Evolutionary conservation across 2,888 invertebrate genomes (phyloP).

Genomic region (Frankliniella fusca): DNA sequence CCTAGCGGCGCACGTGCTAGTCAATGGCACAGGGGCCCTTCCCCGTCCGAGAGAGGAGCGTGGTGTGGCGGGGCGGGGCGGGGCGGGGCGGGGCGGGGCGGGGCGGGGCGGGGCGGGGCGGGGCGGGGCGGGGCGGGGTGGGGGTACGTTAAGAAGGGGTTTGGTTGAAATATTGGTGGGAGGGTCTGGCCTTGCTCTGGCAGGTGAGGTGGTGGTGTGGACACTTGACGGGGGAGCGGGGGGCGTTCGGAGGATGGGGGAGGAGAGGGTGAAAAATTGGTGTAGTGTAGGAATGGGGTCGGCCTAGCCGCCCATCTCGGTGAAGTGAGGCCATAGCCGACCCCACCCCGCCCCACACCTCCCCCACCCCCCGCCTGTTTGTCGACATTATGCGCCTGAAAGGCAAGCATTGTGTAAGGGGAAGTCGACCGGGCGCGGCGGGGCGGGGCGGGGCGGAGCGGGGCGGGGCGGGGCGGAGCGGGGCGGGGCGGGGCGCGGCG

Average conservation of each 20-base stretch:
- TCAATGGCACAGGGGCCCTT: background rate
- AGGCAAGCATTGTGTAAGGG: conserved; percentile 21
- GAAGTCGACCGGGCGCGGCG: background rate
- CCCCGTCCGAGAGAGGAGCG: no score
- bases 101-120: background rate
- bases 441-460: conserved; percentile 5
- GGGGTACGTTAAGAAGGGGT: background rate
- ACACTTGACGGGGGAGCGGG: background rate
- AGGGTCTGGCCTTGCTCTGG: no score
- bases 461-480: background rate
- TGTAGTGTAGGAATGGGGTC: background rate
- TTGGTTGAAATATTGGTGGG: background rate
- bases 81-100: background rate
- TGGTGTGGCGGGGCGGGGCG: background rate
- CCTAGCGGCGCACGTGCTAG: background rate
- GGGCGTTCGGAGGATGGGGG: background rate
- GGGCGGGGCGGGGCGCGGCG: background rate
- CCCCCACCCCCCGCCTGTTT: background rate
- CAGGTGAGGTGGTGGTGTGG: background rate
- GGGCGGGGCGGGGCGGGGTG: background rate
- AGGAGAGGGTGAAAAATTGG: background rate
- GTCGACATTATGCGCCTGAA: conserved; percentile 18
- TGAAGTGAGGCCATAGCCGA: no score
- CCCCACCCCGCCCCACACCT: background rate
- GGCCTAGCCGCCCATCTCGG: background rate